Conservation (phyloP, 2,113 vertebrate genomes). For the Callipepla squamata region DNA sequence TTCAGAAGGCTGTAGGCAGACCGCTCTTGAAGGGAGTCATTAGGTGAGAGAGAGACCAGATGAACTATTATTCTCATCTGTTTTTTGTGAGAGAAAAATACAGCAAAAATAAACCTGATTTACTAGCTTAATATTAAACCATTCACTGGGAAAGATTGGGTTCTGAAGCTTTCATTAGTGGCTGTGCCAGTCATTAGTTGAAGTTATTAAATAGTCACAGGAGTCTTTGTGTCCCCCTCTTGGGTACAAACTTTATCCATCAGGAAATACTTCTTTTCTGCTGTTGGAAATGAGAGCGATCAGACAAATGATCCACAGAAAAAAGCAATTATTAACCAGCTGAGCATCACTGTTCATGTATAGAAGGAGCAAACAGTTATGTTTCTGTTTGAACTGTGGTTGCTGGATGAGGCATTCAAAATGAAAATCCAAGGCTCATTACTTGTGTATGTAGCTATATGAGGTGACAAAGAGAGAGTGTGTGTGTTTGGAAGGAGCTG, state of each 20-base stretch:
- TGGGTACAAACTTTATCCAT: neutral
- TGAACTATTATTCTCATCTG: neutral
- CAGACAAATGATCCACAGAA: neutral
- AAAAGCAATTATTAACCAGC: neutral
- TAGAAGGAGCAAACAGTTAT: neutral
- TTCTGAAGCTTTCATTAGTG: neutral
- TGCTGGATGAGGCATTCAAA: neutral
- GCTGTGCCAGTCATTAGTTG: neutral
- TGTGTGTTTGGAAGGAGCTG: neutral
- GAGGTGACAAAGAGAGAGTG: neutral
- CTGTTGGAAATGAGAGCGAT: neutral
- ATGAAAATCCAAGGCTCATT: neutral
- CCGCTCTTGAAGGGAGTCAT: neutral
- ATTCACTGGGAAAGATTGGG: neutral
- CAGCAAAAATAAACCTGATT: neutral
- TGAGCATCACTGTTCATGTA: neutral
- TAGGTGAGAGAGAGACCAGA: neutral
- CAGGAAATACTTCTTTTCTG: neutral
- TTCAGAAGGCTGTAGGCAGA: accelerated
- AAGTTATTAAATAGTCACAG: constrained; percentile 2
- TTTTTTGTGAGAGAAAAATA: neutral
- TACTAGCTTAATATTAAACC: neutral
- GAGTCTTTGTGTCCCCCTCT: neutral
- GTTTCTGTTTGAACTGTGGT: neutral
- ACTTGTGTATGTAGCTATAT: neutral